Percentiles rank a stretch among this genome's conserved stretches.
phyloP scores from a whole-genome alignment of 2,888 invertebrate species.

The Gastracanthus pulcherrimus region DNA sequence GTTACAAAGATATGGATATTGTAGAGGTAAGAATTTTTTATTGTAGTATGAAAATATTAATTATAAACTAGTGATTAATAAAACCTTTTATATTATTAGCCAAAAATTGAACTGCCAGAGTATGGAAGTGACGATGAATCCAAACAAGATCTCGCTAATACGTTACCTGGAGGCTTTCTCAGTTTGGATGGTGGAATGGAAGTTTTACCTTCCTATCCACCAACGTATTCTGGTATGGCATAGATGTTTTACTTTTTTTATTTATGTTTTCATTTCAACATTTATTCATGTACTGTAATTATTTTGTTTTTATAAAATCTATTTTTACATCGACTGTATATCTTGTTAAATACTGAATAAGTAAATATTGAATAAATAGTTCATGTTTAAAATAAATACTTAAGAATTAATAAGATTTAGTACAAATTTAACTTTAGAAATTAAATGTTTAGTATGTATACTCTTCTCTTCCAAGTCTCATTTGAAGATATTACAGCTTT shows the following conservation, averaged over 20 bases:
- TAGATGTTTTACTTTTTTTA: slow-evolving; percentile 11
- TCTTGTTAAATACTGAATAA: no score
- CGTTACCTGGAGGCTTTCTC: slow-evolving; percentile 75
- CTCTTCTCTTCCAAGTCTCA: no score
- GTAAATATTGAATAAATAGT: no score
- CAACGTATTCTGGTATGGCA: slow-evolving; percentile 73
- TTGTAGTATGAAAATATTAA: slow-evolving; percentile 3
- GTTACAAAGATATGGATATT: slow-evolving; percentile 76
- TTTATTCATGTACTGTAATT: background rate
- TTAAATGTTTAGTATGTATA: no score
- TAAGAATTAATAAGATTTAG: no score
- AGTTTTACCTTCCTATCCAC: slow-evolving; percentile 74
- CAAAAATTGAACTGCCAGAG: slow-evolving; percentile 87
- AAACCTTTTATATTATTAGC: slow-evolving; percentile 76
- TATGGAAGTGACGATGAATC: slow-evolving; percentile 85
- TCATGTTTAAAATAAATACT: no score
- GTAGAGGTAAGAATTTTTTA: slow-evolving; percentile 70
- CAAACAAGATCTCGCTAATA: slow-evolving; percentile 75
- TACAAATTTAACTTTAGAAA: no score
- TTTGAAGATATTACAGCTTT: no score
- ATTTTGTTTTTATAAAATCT: background rate
- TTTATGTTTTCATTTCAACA: background rate
- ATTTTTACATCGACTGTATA: no score
- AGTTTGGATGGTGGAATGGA: slow-evolving; percentile 77
- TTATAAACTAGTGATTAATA: slow-evolving; percentile 50